Evolutionary conservation across 2,888 invertebrate species (phyloP).

Genomic region (Pachliopta kotzebuea): DNA sequence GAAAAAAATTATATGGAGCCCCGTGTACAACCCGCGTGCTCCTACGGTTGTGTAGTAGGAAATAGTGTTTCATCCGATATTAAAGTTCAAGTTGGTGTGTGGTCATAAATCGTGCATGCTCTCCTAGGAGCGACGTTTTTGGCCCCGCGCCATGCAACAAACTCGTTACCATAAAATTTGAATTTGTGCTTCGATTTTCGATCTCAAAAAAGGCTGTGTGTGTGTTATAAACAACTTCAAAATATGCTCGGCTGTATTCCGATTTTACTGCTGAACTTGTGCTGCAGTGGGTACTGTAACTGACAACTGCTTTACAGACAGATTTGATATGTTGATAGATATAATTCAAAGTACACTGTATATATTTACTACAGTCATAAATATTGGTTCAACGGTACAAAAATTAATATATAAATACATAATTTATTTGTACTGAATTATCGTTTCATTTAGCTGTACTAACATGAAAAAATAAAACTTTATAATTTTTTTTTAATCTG

Average conservation of each 20-base stretch:
- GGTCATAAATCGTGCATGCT: constrained; percentile 28
- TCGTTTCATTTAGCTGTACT: no score
- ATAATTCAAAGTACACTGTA: no score
- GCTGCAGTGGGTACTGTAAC: neutral
- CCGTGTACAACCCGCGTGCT: no score
- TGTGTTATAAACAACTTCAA: constrained; percentile 12
- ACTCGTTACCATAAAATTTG: constrained; percentile 30
- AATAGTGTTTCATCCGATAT: constrained; percentile 21
- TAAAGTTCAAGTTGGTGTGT: constrained; percentile 23
- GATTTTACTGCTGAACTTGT: neutral
- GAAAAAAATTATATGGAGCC: no score
- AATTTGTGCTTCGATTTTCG: constrained; percentile 28
- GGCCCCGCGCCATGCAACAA: constrained; percentile 22
- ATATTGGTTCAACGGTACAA: no score
- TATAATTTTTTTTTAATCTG: no score
- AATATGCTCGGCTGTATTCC: constrained; percentile 13
- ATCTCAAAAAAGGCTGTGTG: constrained; percentile 11
- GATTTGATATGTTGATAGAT: no score
- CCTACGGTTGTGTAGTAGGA: neutral
- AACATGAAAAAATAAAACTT: no score
- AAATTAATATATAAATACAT: no score
- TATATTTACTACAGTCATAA: no score
- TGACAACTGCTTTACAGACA: no score
- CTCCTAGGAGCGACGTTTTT: constrained; percentile 24
- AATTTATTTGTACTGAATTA: no score